These are phyloP conservation scores for Leptinotarsa tumamoca DNA, from an alignment of 2,888 invertebrate genomes.

Conservation along the genomic window DNA sequence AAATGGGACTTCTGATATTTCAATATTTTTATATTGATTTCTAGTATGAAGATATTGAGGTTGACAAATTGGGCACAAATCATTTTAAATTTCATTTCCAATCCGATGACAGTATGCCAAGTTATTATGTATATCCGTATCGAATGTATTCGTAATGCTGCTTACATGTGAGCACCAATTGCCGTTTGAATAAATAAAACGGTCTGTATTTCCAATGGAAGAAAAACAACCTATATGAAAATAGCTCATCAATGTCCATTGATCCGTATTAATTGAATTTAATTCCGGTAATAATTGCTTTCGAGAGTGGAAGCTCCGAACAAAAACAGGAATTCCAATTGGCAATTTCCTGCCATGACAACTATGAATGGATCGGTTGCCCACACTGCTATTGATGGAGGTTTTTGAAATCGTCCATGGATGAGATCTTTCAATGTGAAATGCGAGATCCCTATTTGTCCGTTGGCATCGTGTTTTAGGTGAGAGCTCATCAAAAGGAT, in stretches of 20 bases:
- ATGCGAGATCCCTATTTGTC: slow-evolving; percentile 17
- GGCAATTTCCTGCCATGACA: slow-evolving; percentile 39
- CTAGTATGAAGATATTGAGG: too few species aligned
- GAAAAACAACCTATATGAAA: slow-evolving; percentile 27
- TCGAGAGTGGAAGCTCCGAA: slow-evolving; percentile 29
- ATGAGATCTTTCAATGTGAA: slow-evolving; percentile 13
- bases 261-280: slow-evolving; percentile 35
- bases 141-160: too few species aligned
- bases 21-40: too few species aligned
- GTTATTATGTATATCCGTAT: too few species aligned
- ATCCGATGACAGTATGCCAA: too few species aligned
- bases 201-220: not conserved
- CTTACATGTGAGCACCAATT: not conserved
- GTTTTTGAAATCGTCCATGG: slow-evolving; percentile 20
- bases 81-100: too few species aligned
- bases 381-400: slow-evolving; percentile 26
- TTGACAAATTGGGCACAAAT: too few species aligned
- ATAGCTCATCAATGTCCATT: slow-evolving; percentile 36
- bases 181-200: slow-evolving; percentile 6
- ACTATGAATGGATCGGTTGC: slow-evolving; percentile 34
- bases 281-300: slow-evolving; percentile 40
- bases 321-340: slow-evolving; percentile 37
- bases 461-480: not conserved
- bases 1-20: too few species aligned
- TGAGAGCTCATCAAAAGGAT: not conserved